Conservation (phyloP, 2,113 vertebrate genomes). For the Hemiscyllium ocellatum region DNA sequence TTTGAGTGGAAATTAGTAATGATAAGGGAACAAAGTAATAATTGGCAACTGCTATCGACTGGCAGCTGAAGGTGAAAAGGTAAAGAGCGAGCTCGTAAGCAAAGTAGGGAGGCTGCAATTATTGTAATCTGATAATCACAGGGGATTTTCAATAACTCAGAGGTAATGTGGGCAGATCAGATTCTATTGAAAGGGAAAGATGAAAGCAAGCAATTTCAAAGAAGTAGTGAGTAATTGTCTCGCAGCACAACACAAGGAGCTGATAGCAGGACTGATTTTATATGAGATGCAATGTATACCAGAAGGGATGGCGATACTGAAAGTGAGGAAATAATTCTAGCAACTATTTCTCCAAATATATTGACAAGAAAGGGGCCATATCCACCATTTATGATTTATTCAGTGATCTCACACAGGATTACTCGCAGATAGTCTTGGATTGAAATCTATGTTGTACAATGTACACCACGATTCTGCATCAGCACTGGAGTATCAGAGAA, state of each 20-base stretch:
- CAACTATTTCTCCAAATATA: background rate
- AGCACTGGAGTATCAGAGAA: no score
- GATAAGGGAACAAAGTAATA: constrained; percentile 33
- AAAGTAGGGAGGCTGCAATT: constrained; percentile 34
- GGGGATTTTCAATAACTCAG: constrained; percentile 31
- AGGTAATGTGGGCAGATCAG: constrained; percentile 22
- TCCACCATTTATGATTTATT: background rate
- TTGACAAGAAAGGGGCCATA: background rate
- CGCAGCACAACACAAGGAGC: background rate
- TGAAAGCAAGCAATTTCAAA: constrained; percentile 17
- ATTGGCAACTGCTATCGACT: constrained; percentile 11
- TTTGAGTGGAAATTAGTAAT: constrained; percentile 36
- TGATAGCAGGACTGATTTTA: background rate
- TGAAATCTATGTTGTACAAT: no score
- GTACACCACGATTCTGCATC: no score
- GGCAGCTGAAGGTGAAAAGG: constrained; percentile 28
- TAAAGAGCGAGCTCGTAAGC: background rate
- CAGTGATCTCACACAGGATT: background rate
- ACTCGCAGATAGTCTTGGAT: background rate
- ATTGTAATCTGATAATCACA: constrained; percentile 31
- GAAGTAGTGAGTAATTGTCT: constrained; percentile 1
- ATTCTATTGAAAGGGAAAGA: constrained; percentile 4
- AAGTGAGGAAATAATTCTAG: background rate
- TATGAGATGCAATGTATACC: background rate
- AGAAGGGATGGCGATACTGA: background rate